phyloP scores from a whole-genome alignment of 2,113 vertebrate species.

The Colinus virginianus region DNA sequence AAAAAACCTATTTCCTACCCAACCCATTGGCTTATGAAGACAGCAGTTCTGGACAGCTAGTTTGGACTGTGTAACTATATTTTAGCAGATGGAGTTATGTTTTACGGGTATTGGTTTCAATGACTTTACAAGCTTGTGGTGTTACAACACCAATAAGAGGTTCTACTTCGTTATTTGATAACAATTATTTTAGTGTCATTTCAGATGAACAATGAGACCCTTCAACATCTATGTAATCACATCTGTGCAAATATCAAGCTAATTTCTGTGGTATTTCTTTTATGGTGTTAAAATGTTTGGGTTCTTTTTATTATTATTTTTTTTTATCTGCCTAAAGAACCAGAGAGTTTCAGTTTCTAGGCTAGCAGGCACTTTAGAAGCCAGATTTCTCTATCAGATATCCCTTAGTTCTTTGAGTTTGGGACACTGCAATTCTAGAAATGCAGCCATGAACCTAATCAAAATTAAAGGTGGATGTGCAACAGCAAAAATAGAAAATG shows the following conservation, averaged over 20 bases:
- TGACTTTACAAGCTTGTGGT: neutral
- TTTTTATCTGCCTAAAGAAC: neutral
- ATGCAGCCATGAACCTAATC: neutral
- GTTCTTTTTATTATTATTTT: neutral
- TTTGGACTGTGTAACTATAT: neutral
- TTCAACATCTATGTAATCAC: neutral
- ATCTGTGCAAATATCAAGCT: neutral
- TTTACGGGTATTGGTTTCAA: neutral
- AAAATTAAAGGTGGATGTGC: neutral
- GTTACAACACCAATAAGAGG: neutral
- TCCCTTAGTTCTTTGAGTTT: neutral
- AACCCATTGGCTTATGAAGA: neutral
- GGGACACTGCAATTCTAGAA: neutral
- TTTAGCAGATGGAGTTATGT: neutral
- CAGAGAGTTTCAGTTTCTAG: neutral
- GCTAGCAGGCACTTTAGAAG: neutral
- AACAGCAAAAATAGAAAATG: neutral
- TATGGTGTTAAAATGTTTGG: neutral
- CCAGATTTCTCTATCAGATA: neutral
- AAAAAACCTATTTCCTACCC: neutral
- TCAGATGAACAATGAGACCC: neutral
- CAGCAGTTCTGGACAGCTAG: neutral
- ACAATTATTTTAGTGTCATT: neutral
- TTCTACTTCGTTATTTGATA: neutral
- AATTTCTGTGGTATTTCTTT: constrained; percentile 1